Evolutionary conservation across 53 echinoderm and acorn worm genomes (phyloP).

Genomic region (Hippasteria phrygiana): DNA sequence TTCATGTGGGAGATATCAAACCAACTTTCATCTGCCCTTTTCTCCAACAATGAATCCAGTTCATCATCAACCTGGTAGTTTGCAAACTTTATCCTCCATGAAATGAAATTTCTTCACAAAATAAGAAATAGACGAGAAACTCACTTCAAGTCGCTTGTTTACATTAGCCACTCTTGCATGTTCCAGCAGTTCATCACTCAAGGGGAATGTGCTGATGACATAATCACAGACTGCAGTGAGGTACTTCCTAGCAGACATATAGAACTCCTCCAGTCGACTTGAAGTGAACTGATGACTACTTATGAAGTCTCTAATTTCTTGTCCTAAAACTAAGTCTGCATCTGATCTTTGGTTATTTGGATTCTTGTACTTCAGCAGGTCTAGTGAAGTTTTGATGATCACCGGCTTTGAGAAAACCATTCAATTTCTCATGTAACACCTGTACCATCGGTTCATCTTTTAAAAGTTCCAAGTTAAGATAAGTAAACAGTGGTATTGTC

Average conservation of each 20-base stretch:
- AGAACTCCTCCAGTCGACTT: neutral
- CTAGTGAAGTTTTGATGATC: conserved; percentile 52
- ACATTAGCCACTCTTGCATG: conserved; percentile 74
- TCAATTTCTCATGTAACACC: conserved; percentile 62
- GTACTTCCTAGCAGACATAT: conserved; percentile 71
- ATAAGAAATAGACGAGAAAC: conserved; percentile 60
- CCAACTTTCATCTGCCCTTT: conserved; percentile 62
- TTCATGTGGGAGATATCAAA: conserved; percentile 17
- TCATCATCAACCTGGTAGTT: conserved; percentile 53
- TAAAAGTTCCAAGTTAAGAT: conserved; percentile 69
- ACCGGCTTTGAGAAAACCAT: conserved; percentile 67
- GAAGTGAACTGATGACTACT: conserved; percentile 18
- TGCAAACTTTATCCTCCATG: conserved; percentile 61
- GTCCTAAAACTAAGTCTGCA: conserved; percentile 39
- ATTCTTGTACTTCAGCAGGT: conserved; percentile 55
- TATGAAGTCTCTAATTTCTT: conserved; percentile 56
- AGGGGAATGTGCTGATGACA: conserved; percentile 65
- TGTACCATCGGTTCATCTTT: conserved; percentile 77
- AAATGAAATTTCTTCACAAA: conserved; percentile 71
- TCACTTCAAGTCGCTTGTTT: conserved; percentile 41
- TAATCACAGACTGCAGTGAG: conserved; percentile 71
- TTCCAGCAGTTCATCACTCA: conserved; percentile 64
- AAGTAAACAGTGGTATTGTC: conserved; percentile 63
- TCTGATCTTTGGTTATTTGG: conserved; percentile 48
- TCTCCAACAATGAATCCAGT: conserved; percentile 23